Base-by-base conservation (phyloP, 2,113 vertebrate species). In the Callorhinus ursinus region DNA sequence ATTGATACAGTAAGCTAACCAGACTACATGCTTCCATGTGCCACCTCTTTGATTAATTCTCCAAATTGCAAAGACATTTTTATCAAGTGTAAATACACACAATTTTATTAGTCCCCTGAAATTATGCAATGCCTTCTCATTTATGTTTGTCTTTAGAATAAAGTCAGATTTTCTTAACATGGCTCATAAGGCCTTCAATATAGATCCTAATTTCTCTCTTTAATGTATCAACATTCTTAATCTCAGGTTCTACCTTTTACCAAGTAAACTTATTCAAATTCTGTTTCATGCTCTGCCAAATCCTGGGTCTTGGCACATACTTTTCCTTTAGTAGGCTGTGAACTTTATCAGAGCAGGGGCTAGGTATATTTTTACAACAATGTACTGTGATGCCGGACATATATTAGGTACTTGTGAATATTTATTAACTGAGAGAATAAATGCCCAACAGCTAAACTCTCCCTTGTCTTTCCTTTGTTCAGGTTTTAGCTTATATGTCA, bases 141-240 rank as follows among this genome's bases (percentile, higher is more conserved):
- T 96, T 93, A 46, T 36, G 15, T 57, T 42, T 74, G 2, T 67
- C 6, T 53, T 71, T 81, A 79, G 28, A 86, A 79, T 71, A 86
- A 61, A 88, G 39, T 72, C 39, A 63, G 19, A 69, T 80, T 93
- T 90, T 83, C 59, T 88, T 76, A 96, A 81, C 5, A 42, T 46
- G 4, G 6, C 1, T 88, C 18, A 33, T 51, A 53, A 95, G 6
- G 5, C 2, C 31, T 77, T 81, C 19, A 13, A 3, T 77, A n/a
- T 39, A 93, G 13, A 79, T 21, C 14, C 31, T 76, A 2, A 2
- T 82, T 24, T 96, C 33, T 65, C 46, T 51, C 31, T 85, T 49
- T 14, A 76, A 53, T 7, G 13, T 59, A 79, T 86, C 21, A 42
- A 55, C 36, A 71, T 82, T 82, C 65, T 96, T 72, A 63, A 28